A percentile compares a stretch with the other conserved stretches of the same genome.
These are phyloP conservation scores for Apotomis capreana DNA, from an alignment of 2,888 invertebrate species.

Conservation along the genomic window DNA sequence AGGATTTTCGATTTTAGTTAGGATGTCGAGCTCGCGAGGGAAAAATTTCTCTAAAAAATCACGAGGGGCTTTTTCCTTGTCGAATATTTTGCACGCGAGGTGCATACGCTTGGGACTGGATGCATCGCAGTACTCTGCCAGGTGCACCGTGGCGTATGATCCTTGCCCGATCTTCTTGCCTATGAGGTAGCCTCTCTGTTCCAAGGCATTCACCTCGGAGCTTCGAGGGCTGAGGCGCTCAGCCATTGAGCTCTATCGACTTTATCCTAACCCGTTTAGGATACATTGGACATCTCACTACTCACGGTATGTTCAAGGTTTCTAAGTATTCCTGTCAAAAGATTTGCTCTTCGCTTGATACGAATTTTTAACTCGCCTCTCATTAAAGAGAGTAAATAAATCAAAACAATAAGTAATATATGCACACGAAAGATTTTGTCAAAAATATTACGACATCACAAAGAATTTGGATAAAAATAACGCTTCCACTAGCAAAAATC, in stretches of 20 bases:
- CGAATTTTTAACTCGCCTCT: constrained; percentile 72
- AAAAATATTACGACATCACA: constrained; percentile 81
- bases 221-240: constrained; percentile 89
- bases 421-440: constrained; percentile 79
- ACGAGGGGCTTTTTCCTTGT: constrained; percentile 92
- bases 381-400: constrained; percentile 72
- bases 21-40: constrained; percentile 95
- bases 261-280: constrained; percentile 83
- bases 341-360: constrained; percentile 63
- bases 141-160: constrained; percentile 94
- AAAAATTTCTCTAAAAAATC: constrained; percentile 97
- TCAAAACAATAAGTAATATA: constrained; percentile 52
- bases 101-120: constrained; percentile 88
- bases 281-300: constrained; percentile 83
- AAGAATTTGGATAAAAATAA: constrained; percentile 83
- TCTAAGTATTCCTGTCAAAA: constrained; percentile 74
- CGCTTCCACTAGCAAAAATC: constrained; percentile 78
- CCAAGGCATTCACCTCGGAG: constrained; percentile 93
- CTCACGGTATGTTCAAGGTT: constrained; percentile 74
- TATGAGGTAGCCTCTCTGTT: constrained; percentile 92
- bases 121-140: constrained; percentile 91
- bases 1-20: constrained; percentile 94
- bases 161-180: constrained; percentile 96
- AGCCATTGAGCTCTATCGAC: constrained; percentile 86
- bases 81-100: constrained; percentile 95